Evolutionary conservation across 1,140 invertebrate species (phyloP), one percentile per base, ranked within the genome.

Genomic region (Manduca sexta): DNA sequence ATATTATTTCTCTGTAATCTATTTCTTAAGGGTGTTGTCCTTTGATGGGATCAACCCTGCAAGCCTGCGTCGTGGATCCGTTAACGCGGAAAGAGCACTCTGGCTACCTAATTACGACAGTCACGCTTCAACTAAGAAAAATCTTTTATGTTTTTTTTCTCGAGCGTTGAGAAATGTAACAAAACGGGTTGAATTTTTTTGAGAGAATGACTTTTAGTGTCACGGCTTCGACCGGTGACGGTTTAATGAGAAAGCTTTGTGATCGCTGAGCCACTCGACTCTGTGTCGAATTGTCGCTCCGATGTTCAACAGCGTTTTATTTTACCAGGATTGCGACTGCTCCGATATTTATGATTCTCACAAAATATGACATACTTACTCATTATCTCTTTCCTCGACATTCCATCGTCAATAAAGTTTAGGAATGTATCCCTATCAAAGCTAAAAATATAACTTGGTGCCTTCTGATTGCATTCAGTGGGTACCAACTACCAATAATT

Each of bases 201-300:
- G 50, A 67, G 58, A 67, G 77, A 81, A 81, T 80, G 74, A 84
- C 64, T 81, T 78, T 80, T 73, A 74, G 76, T 82, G 80, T 81
- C 80, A 82, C 73, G 75, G 72, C 62, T 74, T 56, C 56, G 68
- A 63, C 60, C 71, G 67, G 70, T 73, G 80, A 79, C 75, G 74
- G 67, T 76, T 77, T 80, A 80, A 84, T 84, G 77, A 78, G 80
- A 84, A 80, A 74, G 74, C 77, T 74, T 84, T 84, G 80, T 84
- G 74, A 69, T 63, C 68, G 64, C 61, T 59, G 72, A 68, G 54
- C 56, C 69, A 69, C 63, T 65, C 75, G 69, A 61, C 64, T 62
- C 74, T 81, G 77, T 84, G 75, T 79, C 80, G 75, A 84, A 84
- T 81, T 68, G 75, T 62, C 66, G 67, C 58, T 69, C 60, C 53